These are phyloP conservation scores for Pogoniulus pusillus DNA, from an alignment of 2,797 vertebrate genomes.

Conservation along the genomic window DNA sequence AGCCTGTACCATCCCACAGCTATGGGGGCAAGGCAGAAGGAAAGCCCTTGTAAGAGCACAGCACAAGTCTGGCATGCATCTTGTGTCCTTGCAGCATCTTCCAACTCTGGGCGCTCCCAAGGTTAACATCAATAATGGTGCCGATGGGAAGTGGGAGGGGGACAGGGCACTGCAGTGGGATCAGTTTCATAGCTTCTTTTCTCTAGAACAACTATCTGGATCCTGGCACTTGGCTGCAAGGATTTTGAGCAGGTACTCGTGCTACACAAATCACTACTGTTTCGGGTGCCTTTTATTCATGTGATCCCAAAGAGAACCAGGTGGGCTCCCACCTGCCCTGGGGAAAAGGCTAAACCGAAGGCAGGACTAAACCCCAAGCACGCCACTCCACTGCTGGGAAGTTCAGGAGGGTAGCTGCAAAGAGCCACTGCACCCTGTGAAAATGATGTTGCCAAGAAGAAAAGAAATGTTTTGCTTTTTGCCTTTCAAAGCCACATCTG, in stretches of 20 bases:
- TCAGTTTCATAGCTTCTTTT: neutral
- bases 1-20: neutral
- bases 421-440: neutral
- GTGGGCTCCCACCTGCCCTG: neutral
- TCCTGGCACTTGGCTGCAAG: neutral
- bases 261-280: neutral
- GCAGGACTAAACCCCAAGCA: neutral
- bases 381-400: rapidly evolving
- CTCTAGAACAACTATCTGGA: neutral
- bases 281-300: neutral
- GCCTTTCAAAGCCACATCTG: neutral
- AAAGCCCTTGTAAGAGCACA: neutral
- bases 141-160: neutral
- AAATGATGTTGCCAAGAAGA: rapidly evolving
- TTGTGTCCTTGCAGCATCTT: neutral
- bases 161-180: rapidly evolving
- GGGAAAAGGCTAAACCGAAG: neutral
- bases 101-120: rapidly evolving
- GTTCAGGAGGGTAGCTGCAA: neutral
- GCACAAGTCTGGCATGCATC: neutral
- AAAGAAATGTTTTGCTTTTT: neutral
- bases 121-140: neutral
- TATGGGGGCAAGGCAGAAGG: rapidly evolving
- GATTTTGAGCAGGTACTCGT: neutral
- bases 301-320: rapidly evolving